Percentiles rank a stretch among this genome's conserved stretches.
Evolutionary conservation across 2,113 vertebrate species (phyloP).

Genomic region (Hemiprocne comata): DNA sequence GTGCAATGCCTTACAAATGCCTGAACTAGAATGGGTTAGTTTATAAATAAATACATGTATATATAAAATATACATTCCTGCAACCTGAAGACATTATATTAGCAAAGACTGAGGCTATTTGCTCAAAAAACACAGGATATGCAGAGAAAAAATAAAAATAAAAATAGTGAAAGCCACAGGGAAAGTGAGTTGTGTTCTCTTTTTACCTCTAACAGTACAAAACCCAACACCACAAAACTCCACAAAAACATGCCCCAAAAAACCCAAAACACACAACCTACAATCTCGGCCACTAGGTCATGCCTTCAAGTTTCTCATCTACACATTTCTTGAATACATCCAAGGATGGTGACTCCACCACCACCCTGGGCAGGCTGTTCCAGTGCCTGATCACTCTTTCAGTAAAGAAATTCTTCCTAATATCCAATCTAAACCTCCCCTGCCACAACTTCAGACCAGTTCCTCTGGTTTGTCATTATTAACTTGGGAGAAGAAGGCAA

Average conservation of each 20-base stretch:
- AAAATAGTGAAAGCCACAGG: background rate
- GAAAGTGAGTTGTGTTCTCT: background rate
- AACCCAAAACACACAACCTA: too few species aligned
- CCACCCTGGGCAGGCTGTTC: background rate
- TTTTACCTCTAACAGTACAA: background rate
- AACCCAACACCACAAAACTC: background rate
- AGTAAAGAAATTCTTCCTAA: too few species aligned
- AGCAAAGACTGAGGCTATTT: background rate
- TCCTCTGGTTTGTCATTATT: too few species aligned
- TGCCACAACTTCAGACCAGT: too few species aligned
- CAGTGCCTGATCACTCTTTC: too few species aligned
- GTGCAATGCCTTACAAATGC: background rate
- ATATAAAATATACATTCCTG: background rate
- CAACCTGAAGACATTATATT: background rate
- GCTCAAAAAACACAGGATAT: background rate
- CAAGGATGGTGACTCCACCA: background rate
- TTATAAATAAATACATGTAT: background rate
- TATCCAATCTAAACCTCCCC: too few species aligned
- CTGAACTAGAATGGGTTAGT: background rate
- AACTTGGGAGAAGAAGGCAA: too few species aligned
- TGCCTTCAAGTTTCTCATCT: too few species aligned
- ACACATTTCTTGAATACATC: background rate
- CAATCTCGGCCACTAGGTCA: too few species aligned
- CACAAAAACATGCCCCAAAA: too few species aligned
- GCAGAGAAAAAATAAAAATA: background rate